Evolutionary conservation across 2,888 invertebrate species (phyloP).

Genomic region (Stomorhina lunata): DNA sequence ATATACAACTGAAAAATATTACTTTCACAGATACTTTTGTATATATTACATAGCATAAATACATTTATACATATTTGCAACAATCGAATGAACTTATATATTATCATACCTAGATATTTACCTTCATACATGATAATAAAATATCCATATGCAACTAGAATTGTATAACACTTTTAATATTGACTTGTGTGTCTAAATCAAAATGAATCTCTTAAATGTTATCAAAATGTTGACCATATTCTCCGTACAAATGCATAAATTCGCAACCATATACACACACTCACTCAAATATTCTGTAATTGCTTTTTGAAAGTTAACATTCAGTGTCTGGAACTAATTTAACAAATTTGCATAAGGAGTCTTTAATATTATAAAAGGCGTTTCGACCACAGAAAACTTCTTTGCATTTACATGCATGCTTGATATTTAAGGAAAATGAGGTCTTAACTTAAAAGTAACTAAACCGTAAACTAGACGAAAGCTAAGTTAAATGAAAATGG

Average conservation of each 20-base stretch:
- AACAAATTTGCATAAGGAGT: slow-evolving; percentile 63
- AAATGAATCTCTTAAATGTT: slow-evolving; percentile 42
- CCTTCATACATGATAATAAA: no score
- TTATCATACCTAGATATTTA: no score
- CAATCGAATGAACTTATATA: no score
- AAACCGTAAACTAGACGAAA: slow-evolving; percentile 15
- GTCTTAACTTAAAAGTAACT: slow-evolving; percentile 11
- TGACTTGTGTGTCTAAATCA: slow-evolving; percentile 16
- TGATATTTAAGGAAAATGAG: slow-evolving; percentile 30
- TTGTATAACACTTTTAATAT: no score
- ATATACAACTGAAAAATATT: no score
- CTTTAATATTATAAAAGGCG: slow-evolving; percentile 61
- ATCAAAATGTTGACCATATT: slow-evolving; percentile 54
- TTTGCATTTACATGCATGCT: slow-evolving; percentile 56
- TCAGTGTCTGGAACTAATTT: slow-evolving; percentile 65
- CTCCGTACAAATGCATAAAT: no score
- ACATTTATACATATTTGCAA: slow-evolving; percentile 3
- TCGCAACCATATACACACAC: not conserved
- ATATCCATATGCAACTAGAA: no score
- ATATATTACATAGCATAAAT: not conserved
- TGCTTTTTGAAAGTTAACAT: slow-evolving; percentile 61
- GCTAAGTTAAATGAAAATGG: slow-evolving; percentile 28
- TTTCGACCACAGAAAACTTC: slow-evolving; percentile 56
- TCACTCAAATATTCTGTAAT: slow-evolving; percentile 34
- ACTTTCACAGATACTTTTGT: not conserved